Base-by-base conservation (phyloP, 1,140 invertebrate species). In the Psilanteris sp. region DNA sequence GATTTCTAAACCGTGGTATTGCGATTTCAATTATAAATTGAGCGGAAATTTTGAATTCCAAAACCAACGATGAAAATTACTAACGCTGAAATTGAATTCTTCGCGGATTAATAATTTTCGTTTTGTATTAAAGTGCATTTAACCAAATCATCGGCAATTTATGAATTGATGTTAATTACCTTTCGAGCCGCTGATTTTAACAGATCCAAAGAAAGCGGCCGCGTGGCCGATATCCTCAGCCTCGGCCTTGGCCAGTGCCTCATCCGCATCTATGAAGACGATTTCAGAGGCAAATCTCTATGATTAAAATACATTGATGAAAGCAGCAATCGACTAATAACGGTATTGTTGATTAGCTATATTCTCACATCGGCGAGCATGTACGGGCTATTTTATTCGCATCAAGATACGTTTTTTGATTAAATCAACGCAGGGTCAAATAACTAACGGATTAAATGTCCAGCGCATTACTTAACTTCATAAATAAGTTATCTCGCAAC, bases 221-320 rank as follows among this genome's bases (percentile, higher is more conserved):
- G 90, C 91, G 77, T 92, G 92, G 52, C 89, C 87, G 41, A 91
- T 82, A 79, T 91, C 90, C 83, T 90, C 86, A 83, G 91, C 88
- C 81, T 93, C 91, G 36, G 91, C 92, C 62, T 90, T 88, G 10
- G 92, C 85, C 48, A 91, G 90, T 59, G 91, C 89, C 43, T 87
- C 88, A 39, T 86, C 85, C 22, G 85, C 81, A 82, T 93, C 92
- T 46, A 91, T 87, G 26, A 93, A 81, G 46, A 90, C 88, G 43
- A 93, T 67, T 78, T 92, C 91, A 11, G 85, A 88, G 13, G 89
- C 90, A 27, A 92, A 84, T 48, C 89, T 86, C 90, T 91, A 78
- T 55, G 62, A 72, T 67, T 57, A 72, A 72, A 74, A 68, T 54
- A 67, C 67, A 57, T 16, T 22, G 71, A 67, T 77, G 73, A 77